Percentiles rank a stretch among this genome's conserved stretches.
Evolutionary conservation across 2,888 invertebrate species (phyloP).

Genomic region (Sphaeridia pumilis): DNA sequence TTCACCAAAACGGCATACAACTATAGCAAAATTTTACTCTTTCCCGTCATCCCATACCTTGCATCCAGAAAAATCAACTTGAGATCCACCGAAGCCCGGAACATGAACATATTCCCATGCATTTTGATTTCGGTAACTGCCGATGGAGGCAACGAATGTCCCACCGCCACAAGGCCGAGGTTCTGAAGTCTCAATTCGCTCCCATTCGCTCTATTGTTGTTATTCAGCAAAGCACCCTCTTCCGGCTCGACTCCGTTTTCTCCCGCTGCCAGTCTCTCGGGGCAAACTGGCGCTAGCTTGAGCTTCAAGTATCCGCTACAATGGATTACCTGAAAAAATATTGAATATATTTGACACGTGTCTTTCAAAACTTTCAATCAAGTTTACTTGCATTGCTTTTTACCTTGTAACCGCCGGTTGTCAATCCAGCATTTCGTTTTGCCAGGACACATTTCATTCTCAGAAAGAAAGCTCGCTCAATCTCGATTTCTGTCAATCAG

Average conservation of each 20-base stretch:
- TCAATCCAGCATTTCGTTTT: constrained; percentile 91
- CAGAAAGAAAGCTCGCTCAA: constrained; percentile 85
- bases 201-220: constrained; percentile 4
- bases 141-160: constrained; percentile 80
- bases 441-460: constrained; percentile 97
- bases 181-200: constrained; percentile 63
- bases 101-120: constrained; percentile 98
- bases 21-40: too few relatives aligned
- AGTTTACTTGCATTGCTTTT: too few relatives aligned
- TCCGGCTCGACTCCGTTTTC: constrained; percentile 7
- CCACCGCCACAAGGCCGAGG: constrained; percentile 86
- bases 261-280: constrained; percentile 5
- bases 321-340: constrained; percentile 69
- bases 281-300: constrained; percentile 44
- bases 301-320: constrained; percentile 93
- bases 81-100: constrained; percentile 84
- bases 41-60: too few relatives aligned
- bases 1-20: too few relatives aligned
- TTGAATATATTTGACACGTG: neutral
- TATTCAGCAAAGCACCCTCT: neutral
- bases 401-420: constrained; percentile 90
- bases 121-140: constrained; percentile 95
- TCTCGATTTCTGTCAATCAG: constrained; percentile 59
- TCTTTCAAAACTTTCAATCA: neutral
- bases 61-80: constrained; percentile 90